A percentile compares a stretch with the other conserved stretches of the same genome.
phyloP scores from a whole-genome alignment of 2,113 vertebrate species.

The Semicossyphus pulcher region DNA sequence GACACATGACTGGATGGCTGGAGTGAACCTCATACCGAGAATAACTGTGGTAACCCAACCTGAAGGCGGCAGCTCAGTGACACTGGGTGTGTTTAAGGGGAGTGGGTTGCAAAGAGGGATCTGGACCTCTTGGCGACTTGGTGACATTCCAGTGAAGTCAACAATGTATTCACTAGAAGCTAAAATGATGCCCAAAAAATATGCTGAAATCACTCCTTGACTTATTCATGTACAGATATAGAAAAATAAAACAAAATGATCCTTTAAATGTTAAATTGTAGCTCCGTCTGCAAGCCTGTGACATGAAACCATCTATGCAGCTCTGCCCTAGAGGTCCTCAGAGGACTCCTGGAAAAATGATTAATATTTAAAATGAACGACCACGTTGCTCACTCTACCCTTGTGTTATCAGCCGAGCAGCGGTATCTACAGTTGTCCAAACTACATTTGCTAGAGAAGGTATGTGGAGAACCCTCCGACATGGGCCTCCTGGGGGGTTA shows the following conservation, averaged over 20 bases:
- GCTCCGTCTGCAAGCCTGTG: neutral
- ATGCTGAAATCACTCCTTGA: neutral
- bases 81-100: constrained; percentile 17
- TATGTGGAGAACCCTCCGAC: constrained; percentile 11
- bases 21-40: constrained; percentile 30
- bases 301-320: neutral
- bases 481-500: neutral
- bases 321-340: neutral
- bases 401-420: neutral
- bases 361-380: constrained; percentile 58
- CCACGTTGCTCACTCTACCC: constrained; percentile 8
- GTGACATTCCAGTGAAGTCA: constrained; percentile 22
- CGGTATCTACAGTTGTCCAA: neutral
- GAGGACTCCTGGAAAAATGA: constrained; percentile 33
- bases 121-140: neutral
- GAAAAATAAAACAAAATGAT: too few species aligned
- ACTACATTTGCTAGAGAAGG: constrained; percentile 11
- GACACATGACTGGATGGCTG: too few species aligned
- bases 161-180: neutral
- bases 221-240: neutral
- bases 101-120: neutral
- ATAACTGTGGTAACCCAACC: constrained; percentile 52
- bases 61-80: constrained; percentile 6
- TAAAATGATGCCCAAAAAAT: neutral
- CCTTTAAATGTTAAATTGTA: neutral